Conservation (phyloP, 92 coral and sea anemone species). For the Phymanthus crucifer region DNA sequence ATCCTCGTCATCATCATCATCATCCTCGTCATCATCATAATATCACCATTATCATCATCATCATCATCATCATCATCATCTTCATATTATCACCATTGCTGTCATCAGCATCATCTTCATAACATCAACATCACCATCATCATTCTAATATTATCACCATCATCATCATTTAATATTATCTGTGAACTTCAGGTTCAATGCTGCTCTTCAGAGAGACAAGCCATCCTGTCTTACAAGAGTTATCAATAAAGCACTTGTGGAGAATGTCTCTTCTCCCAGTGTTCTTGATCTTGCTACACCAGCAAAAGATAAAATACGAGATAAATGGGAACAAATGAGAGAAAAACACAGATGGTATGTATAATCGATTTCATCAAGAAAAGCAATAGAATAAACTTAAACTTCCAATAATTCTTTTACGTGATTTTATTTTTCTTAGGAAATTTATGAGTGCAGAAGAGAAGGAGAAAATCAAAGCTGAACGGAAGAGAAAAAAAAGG, state of each 20-base stretch:
- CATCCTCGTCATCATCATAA: too few species aligned
- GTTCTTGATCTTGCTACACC: slow-evolving; percentile 36
- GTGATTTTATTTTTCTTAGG: slow-evolving; percentile 5
- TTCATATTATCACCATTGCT: too few species aligned
- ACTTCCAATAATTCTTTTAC: background rate
- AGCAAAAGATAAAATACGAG: slow-evolving; percentile 21
- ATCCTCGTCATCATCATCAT: too few species aligned
- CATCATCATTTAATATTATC: background rate
- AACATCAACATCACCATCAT: too few species aligned
- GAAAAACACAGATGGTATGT: slow-evolving; percentile 40
- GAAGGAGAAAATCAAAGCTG: slow-evolving; percentile 37
- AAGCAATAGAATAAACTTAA: background rate
- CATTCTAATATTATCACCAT: too few species aligned
- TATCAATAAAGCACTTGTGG: slow-evolving; percentile 44
- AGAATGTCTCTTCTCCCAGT: slow-evolving; percentile 44
- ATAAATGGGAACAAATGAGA: slow-evolving; percentile 43
- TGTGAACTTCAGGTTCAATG: slow-evolving; percentile 44
- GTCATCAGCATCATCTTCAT: too few species aligned
- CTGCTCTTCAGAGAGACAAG: slow-evolving; percentile 46
- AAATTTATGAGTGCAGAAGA: slow-evolving; percentile 41
- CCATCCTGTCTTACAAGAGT: slow-evolving; percentile 30
- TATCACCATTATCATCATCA: too few species aligned
- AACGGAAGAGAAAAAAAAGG: slow-evolving; percentile 14
- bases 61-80: too few species aligned
- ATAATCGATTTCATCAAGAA: too few species aligned